Conservation (phyloP, 2,888 invertebrate species). For the Pardosa pseudoannulata region DNA sequence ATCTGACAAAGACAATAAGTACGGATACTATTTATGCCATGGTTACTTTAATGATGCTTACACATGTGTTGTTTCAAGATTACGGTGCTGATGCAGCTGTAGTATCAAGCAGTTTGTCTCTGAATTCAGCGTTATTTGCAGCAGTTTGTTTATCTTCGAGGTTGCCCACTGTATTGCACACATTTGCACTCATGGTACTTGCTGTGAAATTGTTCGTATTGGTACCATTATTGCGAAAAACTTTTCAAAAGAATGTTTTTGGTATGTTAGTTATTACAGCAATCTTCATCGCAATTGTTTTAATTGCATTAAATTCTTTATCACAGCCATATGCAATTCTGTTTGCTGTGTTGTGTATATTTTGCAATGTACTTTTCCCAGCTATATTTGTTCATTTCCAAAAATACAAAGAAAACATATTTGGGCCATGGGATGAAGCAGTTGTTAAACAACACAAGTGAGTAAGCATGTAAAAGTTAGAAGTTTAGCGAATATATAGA, state of each 20-base stretch:
- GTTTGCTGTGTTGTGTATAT: slow-evolving; percentile 78
- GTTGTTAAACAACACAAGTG: slow-evolving; percentile 26
- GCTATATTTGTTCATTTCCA: slow-evolving; percentile 86
- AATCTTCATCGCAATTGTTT: slow-evolving; percentile 28
- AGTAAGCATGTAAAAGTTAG: no score
- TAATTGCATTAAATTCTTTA: slow-evolving; percentile 27
- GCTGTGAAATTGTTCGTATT: slow-evolving; percentile 93
- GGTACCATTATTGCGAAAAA: slow-evolving; percentile 86
- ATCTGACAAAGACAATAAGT: slow-evolving; percentile 95
- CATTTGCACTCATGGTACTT: slow-evolving; percentile 92
- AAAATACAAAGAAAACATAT: slow-evolving; percentile 83
- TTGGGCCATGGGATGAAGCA: slow-evolving; percentile 65
- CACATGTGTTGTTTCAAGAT: slow-evolving; percentile 94
- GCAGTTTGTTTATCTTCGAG: slow-evolving; percentile 96
- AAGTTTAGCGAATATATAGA: no score
- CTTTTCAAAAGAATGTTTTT: slow-evolving; percentile 80
- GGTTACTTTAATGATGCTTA: slow-evolving; percentile 89
- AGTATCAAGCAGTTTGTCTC: slow-evolving; percentile 92
- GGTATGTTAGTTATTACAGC: slow-evolving; percentile 27
- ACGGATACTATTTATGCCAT: slow-evolving; percentile 98
- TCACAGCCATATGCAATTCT: slow-evolving; percentile 75
- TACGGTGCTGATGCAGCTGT: slow-evolving; percentile 90
- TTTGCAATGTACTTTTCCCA: slow-evolving; percentile 86
- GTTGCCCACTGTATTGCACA: slow-evolving; percentile 88
- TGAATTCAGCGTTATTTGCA: slow-evolving; percentile 96